A percentile compares a stretch with the other conserved stretches of the same genome.
These are phyloP conservation scores for Tinamus major DNA, from an alignment of 2,797 vertebrate genomes.

Conservation along the genomic window DNA sequence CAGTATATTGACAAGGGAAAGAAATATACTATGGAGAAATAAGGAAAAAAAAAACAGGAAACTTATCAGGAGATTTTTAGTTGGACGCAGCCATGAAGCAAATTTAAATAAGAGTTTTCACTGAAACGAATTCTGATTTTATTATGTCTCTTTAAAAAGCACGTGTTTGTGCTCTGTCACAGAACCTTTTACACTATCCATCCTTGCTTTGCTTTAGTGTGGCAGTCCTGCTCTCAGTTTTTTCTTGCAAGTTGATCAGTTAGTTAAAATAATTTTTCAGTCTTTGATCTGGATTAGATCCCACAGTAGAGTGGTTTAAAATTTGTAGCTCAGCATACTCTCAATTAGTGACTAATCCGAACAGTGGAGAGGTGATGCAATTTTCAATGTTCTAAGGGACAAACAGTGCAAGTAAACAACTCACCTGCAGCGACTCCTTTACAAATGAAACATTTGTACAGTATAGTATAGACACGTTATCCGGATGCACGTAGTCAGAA, in stretches of 20 bases:
- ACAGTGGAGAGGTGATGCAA: not conserved
- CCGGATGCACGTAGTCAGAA: not conserved
- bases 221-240: not conserved
- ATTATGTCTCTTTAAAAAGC: not conserved
- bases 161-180: accelerated
- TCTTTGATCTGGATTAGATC: not conserved
- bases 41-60: not conserved
- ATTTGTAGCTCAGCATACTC: not conserved
- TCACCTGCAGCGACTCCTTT: accelerated
- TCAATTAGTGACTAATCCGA: not conserved
- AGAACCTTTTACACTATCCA: accelerated
- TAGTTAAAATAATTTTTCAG: not conserved
- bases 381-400: not conserved
- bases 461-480: not conserved
- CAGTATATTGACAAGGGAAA: not conserved
- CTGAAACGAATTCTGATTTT: not conserved
- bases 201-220: not conserved
- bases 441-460: not conserved
- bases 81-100: not conserved
- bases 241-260: not conserved
- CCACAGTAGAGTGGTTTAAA: not conserved
- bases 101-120: not conserved
- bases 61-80: not conserved
- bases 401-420: not conserved
- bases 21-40: not conserved